Conservation (phyloP, 2,888 invertebrate genomes). For the Amblyjoppa fuscipennis region DNA sequence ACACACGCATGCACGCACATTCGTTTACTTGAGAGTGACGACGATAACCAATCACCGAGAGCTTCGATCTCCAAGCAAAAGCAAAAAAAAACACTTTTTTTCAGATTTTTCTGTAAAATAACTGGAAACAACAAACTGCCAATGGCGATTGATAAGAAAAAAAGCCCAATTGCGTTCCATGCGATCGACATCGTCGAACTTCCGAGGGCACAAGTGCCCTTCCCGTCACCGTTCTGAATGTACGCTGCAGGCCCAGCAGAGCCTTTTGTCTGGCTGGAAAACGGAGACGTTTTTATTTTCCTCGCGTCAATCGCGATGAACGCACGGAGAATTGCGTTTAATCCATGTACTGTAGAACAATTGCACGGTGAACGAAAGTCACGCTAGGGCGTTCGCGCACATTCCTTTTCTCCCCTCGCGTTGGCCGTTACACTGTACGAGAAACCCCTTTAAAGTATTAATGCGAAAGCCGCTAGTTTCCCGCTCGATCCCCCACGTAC, state of each 20-base stretch:
- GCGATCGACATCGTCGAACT: too few relatives aligned
- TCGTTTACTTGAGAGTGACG: background rate
- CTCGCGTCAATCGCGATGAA: background rate
- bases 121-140: background rate
- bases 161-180: too few relatives aligned
- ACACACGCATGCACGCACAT: background rate
- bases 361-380: background rate
- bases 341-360: background rate
- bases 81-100: background rate
- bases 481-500: constrained; percentile 3
- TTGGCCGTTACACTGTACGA: background rate
- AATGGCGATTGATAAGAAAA: background rate
- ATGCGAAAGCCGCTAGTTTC: background rate
- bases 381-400: constrained; percentile 3
- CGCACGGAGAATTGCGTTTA: background rate
- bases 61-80: background rate
- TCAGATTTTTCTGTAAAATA: background rate
- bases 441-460: constrained; percentile 9
- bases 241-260: too few relatives aligned
- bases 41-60: background rate
- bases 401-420: background rate
- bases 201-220: too few relatives aligned
- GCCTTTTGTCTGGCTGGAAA: too few relatives aligned
- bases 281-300: background rate
- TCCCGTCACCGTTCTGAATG: too few relatives aligned